These are phyloP conservation scores for Triplophysa siluroides DNA, from an alignment of 2,113 vertebrate species.

Conservation along the genomic window DNA sequence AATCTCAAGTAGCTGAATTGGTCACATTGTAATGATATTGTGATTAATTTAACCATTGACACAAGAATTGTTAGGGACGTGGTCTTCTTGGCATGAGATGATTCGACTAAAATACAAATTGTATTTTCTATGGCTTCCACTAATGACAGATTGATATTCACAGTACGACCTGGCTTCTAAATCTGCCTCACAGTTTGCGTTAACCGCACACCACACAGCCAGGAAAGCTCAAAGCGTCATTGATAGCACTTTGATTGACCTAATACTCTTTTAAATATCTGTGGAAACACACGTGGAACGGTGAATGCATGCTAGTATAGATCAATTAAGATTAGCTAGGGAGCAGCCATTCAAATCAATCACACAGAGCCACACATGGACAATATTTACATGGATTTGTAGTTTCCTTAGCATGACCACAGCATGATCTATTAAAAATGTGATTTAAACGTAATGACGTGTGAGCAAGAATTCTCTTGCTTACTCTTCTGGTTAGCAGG, in stretches of 20 bases:
- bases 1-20: neutral
- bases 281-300: constrained; percentile 33
- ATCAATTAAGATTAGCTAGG: constrained; percentile 48
- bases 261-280: constrained; percentile 50
- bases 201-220: constrained; percentile 8
- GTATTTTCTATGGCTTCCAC: constrained; percentile 18
- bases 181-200: constrained; percentile 36
- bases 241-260: constrained; percentile 56
- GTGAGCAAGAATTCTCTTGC: constrained; percentile 12
- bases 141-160: constrained; percentile 34
- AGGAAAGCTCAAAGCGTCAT: constrained; percentile 12
- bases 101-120: neutral
- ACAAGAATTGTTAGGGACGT: constrained; percentile 12
- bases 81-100: constrained; percentile 34
- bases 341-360: constrained; percentile 29
- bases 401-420: constrained; percentile 8
- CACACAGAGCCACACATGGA: neutral
- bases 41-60: neutral
- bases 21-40: neutral
- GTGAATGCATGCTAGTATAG: constrained; percentile 28
- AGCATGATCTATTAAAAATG: constrained; percentile 33
- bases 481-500: constrained; percentile 16
- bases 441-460: constrained; percentile 36
- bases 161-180: constrained; percentile 30
- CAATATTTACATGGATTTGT: constrained; percentile 20